Percentiles rank a stretch among this genome's conserved stretches.
phyloP scores from a whole-genome alignment of 2,113 vertebrate species.

The Ramphastos sulfuratus region DNA sequence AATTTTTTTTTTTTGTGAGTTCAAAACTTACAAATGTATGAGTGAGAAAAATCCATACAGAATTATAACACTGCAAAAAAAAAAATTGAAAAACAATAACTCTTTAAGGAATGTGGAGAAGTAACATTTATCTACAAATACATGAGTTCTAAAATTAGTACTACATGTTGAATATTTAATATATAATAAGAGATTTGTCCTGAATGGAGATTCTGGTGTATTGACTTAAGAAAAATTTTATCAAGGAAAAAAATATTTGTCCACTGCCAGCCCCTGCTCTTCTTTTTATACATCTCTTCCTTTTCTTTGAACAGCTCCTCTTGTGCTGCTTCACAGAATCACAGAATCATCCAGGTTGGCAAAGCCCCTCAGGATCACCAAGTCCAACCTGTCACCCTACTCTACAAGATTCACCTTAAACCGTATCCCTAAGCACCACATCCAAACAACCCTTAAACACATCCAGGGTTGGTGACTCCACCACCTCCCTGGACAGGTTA shows the following conservation, averaged over 20 bases:
- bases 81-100: neutral
- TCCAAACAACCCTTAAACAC: too few species aligned
- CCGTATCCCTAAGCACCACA: too few species aligned
- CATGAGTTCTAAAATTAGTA: neutral
- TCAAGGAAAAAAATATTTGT: neutral
- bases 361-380: too few species aligned
- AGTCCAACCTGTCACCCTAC: too few species aligned
- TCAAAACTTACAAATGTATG: neutral
- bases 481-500: too few species aligned
- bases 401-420: too few species aligned
- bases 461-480: too few species aligned
- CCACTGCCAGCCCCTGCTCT: neutral
- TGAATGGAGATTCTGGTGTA: slow-evolving; percentile 1
- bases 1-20: neutral
- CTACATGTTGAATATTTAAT: neutral
- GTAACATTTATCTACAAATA: neutral
- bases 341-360: too few species aligned
- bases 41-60: neutral
- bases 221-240: neutral
- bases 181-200: neutral
- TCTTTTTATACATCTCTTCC: neutral
- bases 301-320: neutral
- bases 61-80: neutral
- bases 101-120: neutral
- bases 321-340: neutral